These are phyloP conservation scores for Sceliomorpha sp. DNA, from an alignment of 2,888 invertebrate genomes.

Conservation along the genomic window DNA sequence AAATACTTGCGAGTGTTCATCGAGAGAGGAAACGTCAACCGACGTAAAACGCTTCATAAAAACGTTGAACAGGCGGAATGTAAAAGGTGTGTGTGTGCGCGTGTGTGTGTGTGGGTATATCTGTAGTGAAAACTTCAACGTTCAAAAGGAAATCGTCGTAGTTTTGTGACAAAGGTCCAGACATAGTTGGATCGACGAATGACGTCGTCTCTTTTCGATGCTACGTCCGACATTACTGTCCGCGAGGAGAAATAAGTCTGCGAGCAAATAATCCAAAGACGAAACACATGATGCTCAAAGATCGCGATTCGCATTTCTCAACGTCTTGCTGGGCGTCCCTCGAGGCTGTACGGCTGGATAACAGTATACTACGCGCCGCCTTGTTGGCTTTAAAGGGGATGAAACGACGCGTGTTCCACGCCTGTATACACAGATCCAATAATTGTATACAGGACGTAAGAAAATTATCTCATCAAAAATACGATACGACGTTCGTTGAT, in stretches of 20 bases:
- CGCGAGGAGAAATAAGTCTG: conserved; percentile 47
- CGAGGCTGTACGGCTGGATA: conserved; percentile 46
- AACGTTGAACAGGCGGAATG: no score
- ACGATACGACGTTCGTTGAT: background rate
- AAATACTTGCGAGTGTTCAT: no score
- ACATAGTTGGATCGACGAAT: conserved; percentile 25
- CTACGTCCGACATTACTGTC: conserved; percentile 43
- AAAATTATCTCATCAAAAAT: conserved; percentile 49
- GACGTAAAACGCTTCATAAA: no score
- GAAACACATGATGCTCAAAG: conserved; percentile 49
- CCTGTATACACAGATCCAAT: conserved; percentile 31
- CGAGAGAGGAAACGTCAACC: no score
- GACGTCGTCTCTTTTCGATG: conserved; percentile 36
- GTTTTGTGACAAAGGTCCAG: conserved; percentile 31
- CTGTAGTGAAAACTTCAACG: conserved; percentile 7
- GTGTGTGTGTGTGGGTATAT: no score
- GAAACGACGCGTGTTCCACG: conserved; percentile 33
- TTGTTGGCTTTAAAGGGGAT: conserved; percentile 57
- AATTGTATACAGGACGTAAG: conserved; percentile 41
- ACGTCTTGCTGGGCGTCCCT: conserved; percentile 58
- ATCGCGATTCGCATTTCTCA: conserved; percentile 68
- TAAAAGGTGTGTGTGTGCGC: no score
- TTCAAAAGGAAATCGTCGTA: conserved; percentile 17
- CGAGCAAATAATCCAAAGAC: conserved; percentile 53
- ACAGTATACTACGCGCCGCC: conserved; percentile 38